Conservation (phyloP, 2,797 vertebrate species). For the Enteromius thamalakanensis region DNA sequence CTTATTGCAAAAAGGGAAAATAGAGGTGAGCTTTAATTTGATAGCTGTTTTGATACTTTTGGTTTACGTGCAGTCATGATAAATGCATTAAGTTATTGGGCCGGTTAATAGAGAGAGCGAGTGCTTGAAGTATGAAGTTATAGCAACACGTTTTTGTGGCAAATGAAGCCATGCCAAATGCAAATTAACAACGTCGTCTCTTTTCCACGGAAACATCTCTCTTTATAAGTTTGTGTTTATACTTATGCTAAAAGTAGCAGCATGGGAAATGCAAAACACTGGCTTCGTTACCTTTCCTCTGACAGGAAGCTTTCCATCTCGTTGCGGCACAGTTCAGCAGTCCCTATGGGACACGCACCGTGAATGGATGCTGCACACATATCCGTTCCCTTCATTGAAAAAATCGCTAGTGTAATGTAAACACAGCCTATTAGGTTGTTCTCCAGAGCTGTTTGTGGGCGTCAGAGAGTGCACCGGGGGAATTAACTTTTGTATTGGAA, state of each 20-base stretch:
- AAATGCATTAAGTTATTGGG: constrained; percentile 12
- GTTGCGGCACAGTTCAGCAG: constrained; percentile 11
- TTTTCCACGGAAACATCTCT: constrained; percentile 1
- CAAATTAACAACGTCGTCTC: not conserved
- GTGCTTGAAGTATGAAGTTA: not conserved
- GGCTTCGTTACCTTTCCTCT: constrained; percentile 32
- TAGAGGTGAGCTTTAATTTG: constrained; percentile 1
- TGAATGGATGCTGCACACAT: constrained; percentile 29
- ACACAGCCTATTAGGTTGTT: constrained; percentile 29
- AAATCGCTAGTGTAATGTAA: constrained; percentile 35
- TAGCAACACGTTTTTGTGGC: not conserved
- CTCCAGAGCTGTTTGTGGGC: constrained; percentile 16
- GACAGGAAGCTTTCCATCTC: constrained; percentile 17
- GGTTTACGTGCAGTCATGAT: not conserved
- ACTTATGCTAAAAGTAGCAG: constrained; percentile 27
- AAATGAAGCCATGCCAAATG: not conserved
- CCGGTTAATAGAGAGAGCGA: not conserved
- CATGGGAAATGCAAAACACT: constrained; percentile 15
- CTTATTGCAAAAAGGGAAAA: constrained; percentile 14
- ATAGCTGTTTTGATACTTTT: constrained; percentile 25
- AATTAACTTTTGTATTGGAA: constrained; percentile 6
- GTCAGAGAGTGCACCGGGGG: not conserved
- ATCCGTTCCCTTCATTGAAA: constrained; percentile 21
- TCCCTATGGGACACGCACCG: constrained; percentile 19
- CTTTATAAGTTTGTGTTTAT: constrained; percentile 16